Conservation (phyloP, 2,888 invertebrate species). For the Gastracanthus pulcherrimus region DNA sequence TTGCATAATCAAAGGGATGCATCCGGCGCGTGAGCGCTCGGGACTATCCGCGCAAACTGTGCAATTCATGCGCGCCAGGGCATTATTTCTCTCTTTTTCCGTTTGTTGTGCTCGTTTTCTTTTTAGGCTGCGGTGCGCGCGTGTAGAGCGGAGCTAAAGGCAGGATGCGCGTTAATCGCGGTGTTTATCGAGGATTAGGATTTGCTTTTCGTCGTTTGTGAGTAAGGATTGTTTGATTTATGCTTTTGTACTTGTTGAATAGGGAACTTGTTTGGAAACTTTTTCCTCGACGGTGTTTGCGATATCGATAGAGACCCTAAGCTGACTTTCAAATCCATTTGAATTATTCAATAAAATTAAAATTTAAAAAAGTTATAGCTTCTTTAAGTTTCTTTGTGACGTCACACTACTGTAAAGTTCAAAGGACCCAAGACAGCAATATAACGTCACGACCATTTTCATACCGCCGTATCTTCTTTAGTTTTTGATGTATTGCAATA, state of each 20-base stretch:
- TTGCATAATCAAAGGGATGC: slow-evolving; percentile 54
- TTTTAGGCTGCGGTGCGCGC: background rate
- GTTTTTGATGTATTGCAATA: too few species aligned
- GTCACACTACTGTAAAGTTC: too few species aligned
- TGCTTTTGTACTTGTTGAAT: background rate
- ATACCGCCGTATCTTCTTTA: too few species aligned
- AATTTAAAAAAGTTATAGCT: too few species aligned
- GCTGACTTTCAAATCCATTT: too few species aligned
- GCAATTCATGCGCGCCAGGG: slow-evolving; percentile 35
- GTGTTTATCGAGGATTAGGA: background rate
- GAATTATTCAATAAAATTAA: too few species aligned
- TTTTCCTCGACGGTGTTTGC: too few species aligned
- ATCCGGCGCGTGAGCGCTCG: slow-evolving; percentile 23
- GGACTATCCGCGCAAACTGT: slow-evolving; percentile 38
- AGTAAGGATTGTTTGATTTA: background rate
- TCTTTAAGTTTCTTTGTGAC: too few species aligned
- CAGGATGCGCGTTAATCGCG: slow-evolving; percentile 13
- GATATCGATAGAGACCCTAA: too few species aligned
- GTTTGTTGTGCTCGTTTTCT: background rate
- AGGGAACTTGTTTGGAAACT: background rate
- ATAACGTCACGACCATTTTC: too few species aligned
- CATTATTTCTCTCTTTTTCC: slow-evolving; percentile 29
- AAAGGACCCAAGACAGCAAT: too few species aligned
- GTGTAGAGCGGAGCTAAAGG: background rate
- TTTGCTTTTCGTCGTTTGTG: background rate